These are phyloP conservation scores for Poecilia gillii DNA, from an alignment of 2,797 vertebrate genomes.

Conservation along the genomic window DNA sequence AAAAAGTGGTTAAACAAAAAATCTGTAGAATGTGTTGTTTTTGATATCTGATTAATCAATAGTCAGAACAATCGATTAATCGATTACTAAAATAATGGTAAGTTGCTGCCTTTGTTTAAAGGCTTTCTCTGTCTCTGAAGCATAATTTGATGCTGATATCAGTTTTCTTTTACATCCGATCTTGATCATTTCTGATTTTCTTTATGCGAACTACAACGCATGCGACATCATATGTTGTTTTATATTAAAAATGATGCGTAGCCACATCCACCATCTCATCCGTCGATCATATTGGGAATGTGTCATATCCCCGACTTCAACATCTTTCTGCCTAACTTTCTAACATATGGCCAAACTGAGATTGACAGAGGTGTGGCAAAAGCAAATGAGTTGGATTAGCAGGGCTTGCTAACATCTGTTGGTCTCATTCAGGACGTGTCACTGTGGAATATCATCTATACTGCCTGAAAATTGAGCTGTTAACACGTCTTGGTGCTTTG, in stretches of 20 bases:
- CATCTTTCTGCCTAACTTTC: not conserved
- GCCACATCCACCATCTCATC: not conserved
- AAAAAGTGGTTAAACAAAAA: too few species aligned
- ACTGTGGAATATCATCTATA: not conserved
- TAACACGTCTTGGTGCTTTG: not conserved
- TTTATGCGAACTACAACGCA: not conserved
- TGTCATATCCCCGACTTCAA: not conserved
- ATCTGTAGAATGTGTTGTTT: too few species aligned
- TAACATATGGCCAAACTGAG: not conserved
- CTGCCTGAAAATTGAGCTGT: not conserved
- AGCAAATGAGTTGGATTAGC: not conserved
- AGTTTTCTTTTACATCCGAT: not conserved
- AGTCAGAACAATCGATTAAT: too few species aligned
- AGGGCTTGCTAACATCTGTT: not conserved
- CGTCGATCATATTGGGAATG: not conserved
- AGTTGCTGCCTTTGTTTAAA: too few species aligned
- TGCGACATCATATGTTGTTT: not conserved
- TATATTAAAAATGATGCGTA: not conserved
- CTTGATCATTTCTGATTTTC: not conserved
- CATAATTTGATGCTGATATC: not conserved
- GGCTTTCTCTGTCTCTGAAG: not conserved
- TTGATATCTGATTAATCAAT: too few species aligned
- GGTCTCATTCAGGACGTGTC: not conserved
- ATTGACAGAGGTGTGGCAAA: not conserved
- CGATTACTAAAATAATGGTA: too few species aligned